phyloP scores from a whole-genome alignment of 1,140 invertebrate genomes.

The Aphis craccivora region DNA sequence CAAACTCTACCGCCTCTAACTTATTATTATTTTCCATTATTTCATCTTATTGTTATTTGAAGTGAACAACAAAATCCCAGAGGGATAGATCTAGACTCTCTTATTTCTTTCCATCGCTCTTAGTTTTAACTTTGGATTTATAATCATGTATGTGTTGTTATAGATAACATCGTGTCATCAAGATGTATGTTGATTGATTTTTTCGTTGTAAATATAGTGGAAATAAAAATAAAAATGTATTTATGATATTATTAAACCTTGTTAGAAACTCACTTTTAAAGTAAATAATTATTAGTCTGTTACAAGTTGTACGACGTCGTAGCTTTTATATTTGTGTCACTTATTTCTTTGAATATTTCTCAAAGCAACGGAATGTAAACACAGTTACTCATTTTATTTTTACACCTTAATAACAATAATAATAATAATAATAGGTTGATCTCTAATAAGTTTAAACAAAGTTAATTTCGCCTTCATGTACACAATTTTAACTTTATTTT shows the following conservation, averaged over 20 bases:
- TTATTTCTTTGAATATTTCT: background rate
- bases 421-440: background rate
- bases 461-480: background rate
- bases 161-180: background rate
- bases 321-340: background rate
- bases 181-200: background rate
- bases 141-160: background rate
- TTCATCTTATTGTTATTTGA: background rate
- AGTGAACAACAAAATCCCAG: background rate
- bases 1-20: background rate
- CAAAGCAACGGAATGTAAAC: background rate
- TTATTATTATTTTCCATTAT: slow-evolving; percentile 17
- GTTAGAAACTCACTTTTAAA: background rate
- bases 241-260: background rate
- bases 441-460: background rate
- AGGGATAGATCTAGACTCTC: background rate
- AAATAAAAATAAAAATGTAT: background rate
- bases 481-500: background rate
- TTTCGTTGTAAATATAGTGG: background rate
- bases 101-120: background rate
- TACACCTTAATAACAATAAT: background rate
- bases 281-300: background rate
- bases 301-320: background rate
- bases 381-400: background rate
- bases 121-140: background rate